Percentiles rank a stretch among this genome's conserved stretches.
Evolutionary conservation across 1,140 invertebrate genomes (phyloP).

Genomic region (Philopotamus ludificatus): DNA sequence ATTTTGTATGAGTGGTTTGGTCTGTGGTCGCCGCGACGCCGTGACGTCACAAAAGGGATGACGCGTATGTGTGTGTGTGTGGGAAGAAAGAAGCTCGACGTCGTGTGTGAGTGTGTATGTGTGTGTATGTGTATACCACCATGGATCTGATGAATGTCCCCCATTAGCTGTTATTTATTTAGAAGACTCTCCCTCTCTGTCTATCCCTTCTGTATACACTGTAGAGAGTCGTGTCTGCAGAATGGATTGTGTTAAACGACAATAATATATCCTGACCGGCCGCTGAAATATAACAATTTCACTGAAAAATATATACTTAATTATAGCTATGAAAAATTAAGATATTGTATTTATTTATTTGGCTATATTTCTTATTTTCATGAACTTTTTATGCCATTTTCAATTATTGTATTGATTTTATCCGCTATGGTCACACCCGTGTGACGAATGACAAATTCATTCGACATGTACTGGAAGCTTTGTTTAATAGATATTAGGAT

Average conservation of each 20-base stretch:
- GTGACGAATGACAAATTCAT: too few relatives aligned
- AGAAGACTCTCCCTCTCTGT: slow-evolving; percentile 48
- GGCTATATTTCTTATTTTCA: too few relatives aligned
- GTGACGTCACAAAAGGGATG: slow-evolving; percentile 11
- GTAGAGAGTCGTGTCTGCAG: slow-evolving; percentile 1
- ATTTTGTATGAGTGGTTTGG: not conserved
- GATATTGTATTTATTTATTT: too few relatives aligned
- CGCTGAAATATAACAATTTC: not conserved
- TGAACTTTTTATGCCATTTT: too few relatives aligned
- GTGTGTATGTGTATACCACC: not conserved
- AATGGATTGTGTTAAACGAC: not conserved
- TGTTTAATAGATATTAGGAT: too few relatives aligned
- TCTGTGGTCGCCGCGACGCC: slow-evolving; percentile 5
- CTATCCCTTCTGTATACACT: slow-evolving; percentile 16
- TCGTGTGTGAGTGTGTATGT: not conserved
- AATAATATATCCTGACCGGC: not conserved
- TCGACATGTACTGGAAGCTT: too few relatives aligned
- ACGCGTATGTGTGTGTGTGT: not conserved
- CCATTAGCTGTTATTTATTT: slow-evolving; percentile 61
- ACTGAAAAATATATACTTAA: too few relatives aligned
- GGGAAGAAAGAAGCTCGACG: too few relatives aligned
- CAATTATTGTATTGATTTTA: too few relatives aligned
- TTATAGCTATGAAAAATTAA: too few relatives aligned
- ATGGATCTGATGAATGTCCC: slow-evolving; percentile 55
- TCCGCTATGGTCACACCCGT: too few relatives aligned